Base-by-base conservation (phyloP, 2,113 vertebrate genomes). In the Tetrao urogallus region DNA sequence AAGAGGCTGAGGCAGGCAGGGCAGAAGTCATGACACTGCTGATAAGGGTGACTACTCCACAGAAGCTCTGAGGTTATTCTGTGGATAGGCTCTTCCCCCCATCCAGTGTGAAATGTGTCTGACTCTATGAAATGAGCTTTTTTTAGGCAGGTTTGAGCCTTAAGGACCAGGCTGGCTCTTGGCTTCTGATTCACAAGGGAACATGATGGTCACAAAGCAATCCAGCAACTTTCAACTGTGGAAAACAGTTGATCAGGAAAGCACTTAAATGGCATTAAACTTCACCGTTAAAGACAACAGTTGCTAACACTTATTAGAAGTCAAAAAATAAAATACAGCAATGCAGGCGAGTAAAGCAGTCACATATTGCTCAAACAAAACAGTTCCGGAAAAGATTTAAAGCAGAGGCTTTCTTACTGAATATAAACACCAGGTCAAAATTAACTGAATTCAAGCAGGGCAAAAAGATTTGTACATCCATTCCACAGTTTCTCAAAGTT, bases 211-310 rank as follows among this genome's bases (percentile, higher is more conserved):
- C 79, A 64, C 54, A 75, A 60, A 86, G 13, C 18, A 80, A 13
- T 61, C 43, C 63, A 82, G 43, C 72, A 76, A 56, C 6, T 86
- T 76, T 34, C n/a, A 89, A 73, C 22, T 25, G 34, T 14, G 19
- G 27, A 2, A 66, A 82, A 79, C 54, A 81, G 30, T 3, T 54
- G 11, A 36, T 73, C 54, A 28, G 24, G 64, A 52, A 92, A 89
- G n/a, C 67, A 75, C 48, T 89, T 91, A 65, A 79, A 79, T 13
- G 89, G 38, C 15, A 75, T n/a, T 94, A 77, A 77, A 74, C 50
- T 83, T 77, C 0, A 0, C n/a, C 58, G 36, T 61, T 88, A 85
- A 70, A 65, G 58, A 60, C 52, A 92, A 79, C 73, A 82, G 43
- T 57, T 1, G n/a, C 12, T 34, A 80, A 34, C 82, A 38, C 78